These are phyloP conservation scores for Cuniculus paca DNA, from an alignment of 2,797 vertebrate genomes.

Conservation along the genomic window DNA sequence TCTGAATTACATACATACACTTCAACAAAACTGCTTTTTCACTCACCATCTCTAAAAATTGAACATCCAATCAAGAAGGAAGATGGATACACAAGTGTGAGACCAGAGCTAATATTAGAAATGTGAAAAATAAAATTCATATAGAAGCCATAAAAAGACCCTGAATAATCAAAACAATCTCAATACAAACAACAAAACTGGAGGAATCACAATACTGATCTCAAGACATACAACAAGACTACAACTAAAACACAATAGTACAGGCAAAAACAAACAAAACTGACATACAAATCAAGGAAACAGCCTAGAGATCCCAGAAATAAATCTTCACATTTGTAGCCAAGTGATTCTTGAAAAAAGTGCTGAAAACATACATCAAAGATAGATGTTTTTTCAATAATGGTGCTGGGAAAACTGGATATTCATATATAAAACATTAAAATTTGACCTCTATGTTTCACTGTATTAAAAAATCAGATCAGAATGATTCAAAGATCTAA, in stretches of 20 bases:
- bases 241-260: background rate
- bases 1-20: background rate
- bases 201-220: background rate
- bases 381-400: background rate
- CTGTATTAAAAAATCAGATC: background rate
- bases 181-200: background rate
- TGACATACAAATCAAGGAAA: background rate
- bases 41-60: background rate
- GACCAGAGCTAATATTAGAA: slow-evolving; percentile 9
- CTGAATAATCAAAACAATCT: background rate
- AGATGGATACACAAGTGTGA: background rate
- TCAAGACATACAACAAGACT: background rate
- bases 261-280: background rate
- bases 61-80: background rate
- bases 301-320: background rate
- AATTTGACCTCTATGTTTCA: background rate
- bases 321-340: background rate
- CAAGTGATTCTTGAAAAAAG: background rate
- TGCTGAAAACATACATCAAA: background rate
- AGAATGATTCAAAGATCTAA: background rate
- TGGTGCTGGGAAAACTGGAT: background rate
- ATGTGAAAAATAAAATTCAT: background rate
- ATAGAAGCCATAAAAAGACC: background rate
- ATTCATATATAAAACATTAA: background rate
- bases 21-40: background rate